Conservation (phyloP, 2,888 invertebrate species). For the Escarpia spicata region DNA sequence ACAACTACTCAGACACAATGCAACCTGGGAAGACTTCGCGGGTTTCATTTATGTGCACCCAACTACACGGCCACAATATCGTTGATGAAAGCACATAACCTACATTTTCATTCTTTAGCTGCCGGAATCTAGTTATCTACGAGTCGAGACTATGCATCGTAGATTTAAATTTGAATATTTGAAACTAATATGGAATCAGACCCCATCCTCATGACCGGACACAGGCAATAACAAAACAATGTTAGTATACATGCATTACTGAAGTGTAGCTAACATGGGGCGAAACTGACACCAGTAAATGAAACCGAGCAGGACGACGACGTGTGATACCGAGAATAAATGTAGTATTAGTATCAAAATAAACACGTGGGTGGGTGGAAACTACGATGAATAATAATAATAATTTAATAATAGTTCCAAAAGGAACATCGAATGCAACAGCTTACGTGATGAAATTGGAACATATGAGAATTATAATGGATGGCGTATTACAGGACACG, state of each 20-base stretch:
- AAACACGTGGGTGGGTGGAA: background rate
- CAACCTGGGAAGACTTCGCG: too few relatives aligned
- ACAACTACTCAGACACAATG: too few relatives aligned
- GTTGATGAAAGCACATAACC: too few relatives aligned
- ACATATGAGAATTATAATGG: background rate
- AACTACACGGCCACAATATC: too few relatives aligned
- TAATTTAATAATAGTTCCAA: background rate
- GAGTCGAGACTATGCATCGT: too few relatives aligned
- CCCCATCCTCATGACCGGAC: background rate
- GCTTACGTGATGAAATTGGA: background rate
- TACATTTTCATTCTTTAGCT: too few relatives aligned
- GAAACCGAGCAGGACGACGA: background rate
- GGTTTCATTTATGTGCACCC: too few relatives aligned
- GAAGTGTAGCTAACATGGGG: background rate
- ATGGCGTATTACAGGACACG: background rate
- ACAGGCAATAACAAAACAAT: background rate
- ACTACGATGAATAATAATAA: background rate
- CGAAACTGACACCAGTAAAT: background rate
- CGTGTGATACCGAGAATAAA: background rate
- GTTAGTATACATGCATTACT: background rate
- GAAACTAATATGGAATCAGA: background rate
- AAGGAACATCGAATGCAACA: background rate
- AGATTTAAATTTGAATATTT: too few relatives aligned
- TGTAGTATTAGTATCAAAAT: background rate
- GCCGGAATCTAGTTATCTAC: too few relatives aligned